Evolutionary conservation across 2,113 vertebrate species (phyloP).

Genomic region (Craseonycteris thonglongyai): DNA sequence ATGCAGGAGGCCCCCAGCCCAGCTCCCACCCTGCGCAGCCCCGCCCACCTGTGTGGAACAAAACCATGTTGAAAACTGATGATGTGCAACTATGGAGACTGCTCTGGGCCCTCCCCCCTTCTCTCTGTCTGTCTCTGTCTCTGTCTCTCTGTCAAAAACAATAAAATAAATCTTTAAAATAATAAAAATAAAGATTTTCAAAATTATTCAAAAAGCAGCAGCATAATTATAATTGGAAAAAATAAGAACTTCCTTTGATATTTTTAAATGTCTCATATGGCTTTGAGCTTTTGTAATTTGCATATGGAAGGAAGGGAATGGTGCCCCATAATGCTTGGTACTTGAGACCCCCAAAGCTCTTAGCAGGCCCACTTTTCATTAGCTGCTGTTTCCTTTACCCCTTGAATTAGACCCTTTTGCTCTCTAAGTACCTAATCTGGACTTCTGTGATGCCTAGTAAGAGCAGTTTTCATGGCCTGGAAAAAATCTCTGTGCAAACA

Average conservation of each 20-base stretch:
- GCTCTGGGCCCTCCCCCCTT: no score
- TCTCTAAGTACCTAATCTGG: not conserved
- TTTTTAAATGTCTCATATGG: not conserved
- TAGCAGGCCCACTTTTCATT: not conserved
- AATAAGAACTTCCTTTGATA: not conserved
- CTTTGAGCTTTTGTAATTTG: not conserved
- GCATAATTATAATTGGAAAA: not conserved
- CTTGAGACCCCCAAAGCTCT: not conserved
- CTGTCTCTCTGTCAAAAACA: no score
- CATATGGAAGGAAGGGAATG: not conserved
- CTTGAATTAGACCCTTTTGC: not conserved
- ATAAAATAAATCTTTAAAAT: no score
- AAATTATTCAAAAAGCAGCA: no score
- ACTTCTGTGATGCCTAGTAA: not conserved
- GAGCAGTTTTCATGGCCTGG: not conserved
- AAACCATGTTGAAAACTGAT: no score
- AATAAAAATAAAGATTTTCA: not conserved
- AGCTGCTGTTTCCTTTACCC: not conserved
- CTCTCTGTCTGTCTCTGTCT: no score
- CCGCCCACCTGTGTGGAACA: no score
- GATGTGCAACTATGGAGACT: no score
- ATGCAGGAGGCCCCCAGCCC: no score
- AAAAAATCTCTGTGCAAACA: not conserved
- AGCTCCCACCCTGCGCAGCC: no score
- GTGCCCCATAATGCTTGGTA: not conserved